Percentiles rank a stretch among this genome's conserved stretches.
Conservation (phyloP, 2,888 invertebrate species). For the Troglohyphantes excavatus region DNA sequence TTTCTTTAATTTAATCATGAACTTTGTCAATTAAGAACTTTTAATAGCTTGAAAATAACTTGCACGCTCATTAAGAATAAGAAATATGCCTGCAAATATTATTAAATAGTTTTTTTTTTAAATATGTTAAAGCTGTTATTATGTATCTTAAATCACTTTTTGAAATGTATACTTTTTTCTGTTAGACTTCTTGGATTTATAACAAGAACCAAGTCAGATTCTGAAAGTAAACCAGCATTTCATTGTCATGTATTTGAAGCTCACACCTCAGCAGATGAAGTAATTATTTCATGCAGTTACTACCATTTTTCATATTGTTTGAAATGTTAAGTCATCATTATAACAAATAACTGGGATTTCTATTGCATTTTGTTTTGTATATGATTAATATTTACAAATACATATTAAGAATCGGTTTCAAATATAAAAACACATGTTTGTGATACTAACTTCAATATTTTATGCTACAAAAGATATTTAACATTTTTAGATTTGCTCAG, state of each 20-base stretch:
- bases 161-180: too few species aligned
- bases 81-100: too few species aligned
- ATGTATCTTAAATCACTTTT: too few species aligned
- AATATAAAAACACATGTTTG: too few species aligned
- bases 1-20: too few species aligned
- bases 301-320: background rate
- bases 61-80: background rate
- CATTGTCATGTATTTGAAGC: conserved; percentile 79
- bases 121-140: too few species aligned
- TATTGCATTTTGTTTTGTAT: background rate
- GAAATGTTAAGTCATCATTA: background rate
- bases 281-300: conserved; percentile 31
- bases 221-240: conserved; percentile 68
- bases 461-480: background rate
- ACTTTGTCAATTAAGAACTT: too few species aligned
- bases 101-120: too few species aligned
- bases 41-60: too few species aligned
- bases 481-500: conserved; percentile 72
- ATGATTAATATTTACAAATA: too few species aligned
- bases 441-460: too few species aligned
- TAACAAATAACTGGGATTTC: background rate
- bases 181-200: conserved; percentile 76
- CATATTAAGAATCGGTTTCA: too few species aligned
- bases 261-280: conserved; percentile 77
- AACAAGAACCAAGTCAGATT: conserved; percentile 73